These are phyloP conservation scores for Procavia capensis DNA, from an alignment of 2,113 vertebrate species.

Conservation along the genomic window DNA sequence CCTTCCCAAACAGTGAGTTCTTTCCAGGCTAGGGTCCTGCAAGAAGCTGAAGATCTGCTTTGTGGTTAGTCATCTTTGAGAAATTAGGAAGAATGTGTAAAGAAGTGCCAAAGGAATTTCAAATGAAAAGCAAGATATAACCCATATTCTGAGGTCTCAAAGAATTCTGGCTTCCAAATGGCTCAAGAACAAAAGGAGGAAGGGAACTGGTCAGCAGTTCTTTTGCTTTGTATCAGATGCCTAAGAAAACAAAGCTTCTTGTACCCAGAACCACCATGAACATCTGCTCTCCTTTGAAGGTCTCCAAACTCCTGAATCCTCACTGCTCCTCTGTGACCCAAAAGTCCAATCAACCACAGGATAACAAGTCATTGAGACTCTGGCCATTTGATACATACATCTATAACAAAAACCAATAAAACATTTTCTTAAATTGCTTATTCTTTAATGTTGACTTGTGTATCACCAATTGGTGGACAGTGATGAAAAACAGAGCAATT, in stretches of 20 bases:
- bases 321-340: not conserved
- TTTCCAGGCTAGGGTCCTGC: not conserved
- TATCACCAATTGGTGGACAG: not conserved
- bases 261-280: not conserved
- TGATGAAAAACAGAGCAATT: not conserved
- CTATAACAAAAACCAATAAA: not conserved
- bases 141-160: constrained; percentile 9
- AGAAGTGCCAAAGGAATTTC: not conserved
- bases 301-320: not conserved
- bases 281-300: not conserved
- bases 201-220: not conserved
- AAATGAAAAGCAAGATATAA: not conserved
- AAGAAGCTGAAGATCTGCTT: not conserved
- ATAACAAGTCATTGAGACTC: not conserved
- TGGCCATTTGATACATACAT: not conserved
- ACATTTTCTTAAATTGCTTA: not conserved
- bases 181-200: not conserved
- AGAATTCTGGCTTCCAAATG: not conserved
- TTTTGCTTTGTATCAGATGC: not conserved
- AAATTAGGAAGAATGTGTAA: not conserved
- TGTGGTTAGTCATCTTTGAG: not conserved
- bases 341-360: not conserved
- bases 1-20: not conserved
- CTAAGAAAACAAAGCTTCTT: not conserved
- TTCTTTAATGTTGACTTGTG: not conserved